These are phyloP conservation scores for Mungos mungo DNA, from an alignment of 2,113 vertebrate genomes.

Conservation along the genomic window DNA sequence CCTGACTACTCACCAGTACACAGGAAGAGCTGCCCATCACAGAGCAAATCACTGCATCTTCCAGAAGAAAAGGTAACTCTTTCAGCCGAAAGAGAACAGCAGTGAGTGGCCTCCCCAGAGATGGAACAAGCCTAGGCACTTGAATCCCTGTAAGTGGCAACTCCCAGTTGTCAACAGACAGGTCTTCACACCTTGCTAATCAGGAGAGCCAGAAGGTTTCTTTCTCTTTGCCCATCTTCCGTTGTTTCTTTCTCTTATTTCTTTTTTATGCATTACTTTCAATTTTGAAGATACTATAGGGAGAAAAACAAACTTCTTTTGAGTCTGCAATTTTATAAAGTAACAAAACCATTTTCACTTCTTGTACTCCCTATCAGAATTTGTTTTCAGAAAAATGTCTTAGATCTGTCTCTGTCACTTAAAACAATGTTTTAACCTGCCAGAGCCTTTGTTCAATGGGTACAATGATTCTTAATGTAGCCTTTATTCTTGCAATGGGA, in stretches of 20 bases:
- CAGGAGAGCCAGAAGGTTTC: background rate
- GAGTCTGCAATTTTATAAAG: background rate
- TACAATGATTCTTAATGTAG: background rate
- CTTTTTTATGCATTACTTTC: background rate
- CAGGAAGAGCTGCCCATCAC: background rate
- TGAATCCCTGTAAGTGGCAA: background rate
- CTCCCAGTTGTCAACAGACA: background rate
- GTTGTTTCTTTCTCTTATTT: background rate
- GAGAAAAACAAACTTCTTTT: background rate
- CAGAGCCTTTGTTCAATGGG: background rate
- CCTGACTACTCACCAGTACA: accelerated
- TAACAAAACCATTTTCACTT: background rate
- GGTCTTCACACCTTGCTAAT: background rate
- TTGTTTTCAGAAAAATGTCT: background rate
- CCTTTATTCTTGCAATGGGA: background rate
- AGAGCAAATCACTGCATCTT: background rate
- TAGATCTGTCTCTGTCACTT: background rate
- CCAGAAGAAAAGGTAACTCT: background rate
- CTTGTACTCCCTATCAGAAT: background rate
- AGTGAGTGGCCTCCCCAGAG: background rate
- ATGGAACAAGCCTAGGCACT: background rate
- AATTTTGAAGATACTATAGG: background rate
- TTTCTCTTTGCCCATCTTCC: background rate
- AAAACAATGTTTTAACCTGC: background rate
- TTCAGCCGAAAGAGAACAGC: background rate